phyloP scores from a whole-genome alignment of 2,113 vertebrate genomes.

The Petrocephalus zakoni region DNA sequence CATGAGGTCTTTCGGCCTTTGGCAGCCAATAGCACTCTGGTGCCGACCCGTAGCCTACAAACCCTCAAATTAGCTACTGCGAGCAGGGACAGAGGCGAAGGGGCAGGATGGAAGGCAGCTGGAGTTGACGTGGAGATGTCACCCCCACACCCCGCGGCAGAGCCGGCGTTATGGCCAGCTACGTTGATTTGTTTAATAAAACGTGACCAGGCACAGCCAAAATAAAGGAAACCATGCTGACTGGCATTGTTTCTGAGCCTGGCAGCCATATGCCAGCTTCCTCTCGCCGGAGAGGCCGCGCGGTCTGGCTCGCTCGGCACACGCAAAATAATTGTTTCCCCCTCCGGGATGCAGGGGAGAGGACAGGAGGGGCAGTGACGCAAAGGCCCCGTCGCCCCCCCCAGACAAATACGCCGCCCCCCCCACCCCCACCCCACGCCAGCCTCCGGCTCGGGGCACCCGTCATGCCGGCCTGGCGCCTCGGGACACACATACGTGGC shows the following conservation, averaged over 20 bases:
- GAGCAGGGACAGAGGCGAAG: neutral
- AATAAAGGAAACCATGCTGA: slow-evolving; percentile 36
- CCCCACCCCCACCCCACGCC: neutral
- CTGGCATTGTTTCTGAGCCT: slow-evolving; percentile 25
- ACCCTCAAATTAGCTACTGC: neutral
- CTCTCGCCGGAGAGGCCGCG: slow-evolving; percentile 15
- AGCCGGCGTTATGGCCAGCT: neutral
- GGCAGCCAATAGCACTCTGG: neutral
- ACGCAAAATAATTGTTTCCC: slow-evolving; percentile 14
- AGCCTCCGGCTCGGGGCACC: neutral
- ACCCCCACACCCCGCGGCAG: slow-evolving; percentile 23
- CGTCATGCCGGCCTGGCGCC: neutral
- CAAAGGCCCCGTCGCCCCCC: neutral
- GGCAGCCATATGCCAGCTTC: slow-evolving; percentile 31
- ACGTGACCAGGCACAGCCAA: slow-evolving; percentile 25
- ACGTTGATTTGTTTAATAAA: slow-evolving; percentile 14
- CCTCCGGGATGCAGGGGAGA: neutral
- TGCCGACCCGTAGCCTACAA: neutral
- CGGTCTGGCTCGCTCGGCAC: slow-evolving; percentile 10
- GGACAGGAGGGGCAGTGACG: slow-evolving; percentile 9
- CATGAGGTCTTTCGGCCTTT: neutral
- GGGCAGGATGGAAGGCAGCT: neutral
- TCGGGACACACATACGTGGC: neutral
- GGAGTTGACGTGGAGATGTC: neutral
- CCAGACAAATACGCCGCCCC: neutral